These are phyloP conservation scores for Pomacea maculata DNA, from an alignment of 1,140 invertebrate genomes.

Conservation along the genomic window DNA sequence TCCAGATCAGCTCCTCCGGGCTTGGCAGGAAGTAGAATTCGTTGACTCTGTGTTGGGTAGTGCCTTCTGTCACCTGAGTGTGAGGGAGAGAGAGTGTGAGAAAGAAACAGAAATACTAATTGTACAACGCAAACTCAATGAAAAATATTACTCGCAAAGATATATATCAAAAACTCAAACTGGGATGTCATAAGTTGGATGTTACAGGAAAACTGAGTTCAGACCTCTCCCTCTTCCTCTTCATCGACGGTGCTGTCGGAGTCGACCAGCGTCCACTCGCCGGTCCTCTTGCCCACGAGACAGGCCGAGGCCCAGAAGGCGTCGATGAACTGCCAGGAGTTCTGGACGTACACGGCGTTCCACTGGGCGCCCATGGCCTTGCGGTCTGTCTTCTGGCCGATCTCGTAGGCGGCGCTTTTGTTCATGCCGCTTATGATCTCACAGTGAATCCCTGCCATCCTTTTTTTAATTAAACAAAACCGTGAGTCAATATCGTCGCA, in stretches of 20 bases:
- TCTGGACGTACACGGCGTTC: slow-evolving; percentile 60
- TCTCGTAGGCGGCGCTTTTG: slow-evolving; percentile 62
- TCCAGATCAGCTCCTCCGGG: slow-evolving; percentile 56
- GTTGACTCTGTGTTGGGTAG: slow-evolving; percentile 58
- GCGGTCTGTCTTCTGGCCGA: slow-evolving; percentile 52
- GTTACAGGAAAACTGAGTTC: too few relatives aligned
- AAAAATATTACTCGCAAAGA: too few relatives aligned
- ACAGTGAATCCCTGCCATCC: slow-evolving; percentile 58
- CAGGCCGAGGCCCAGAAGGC: slow-evolving; percentile 61
- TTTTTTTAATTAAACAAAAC: slow-evolving; percentile 9
- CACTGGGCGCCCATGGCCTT: slow-evolving; percentile 60
- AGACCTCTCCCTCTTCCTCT: slow-evolving; percentile 40
- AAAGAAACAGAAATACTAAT: too few relatives aligned
- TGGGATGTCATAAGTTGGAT: too few relatives aligned
- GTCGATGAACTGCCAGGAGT: slow-evolving; percentile 61
- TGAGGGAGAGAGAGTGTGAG: too few relatives aligned
- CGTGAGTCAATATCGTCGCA: too few relatives aligned
- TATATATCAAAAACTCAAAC: too few relatives aligned
- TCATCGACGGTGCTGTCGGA: slow-evolving; percentile 51
- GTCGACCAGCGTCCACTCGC: slow-evolving; percentile 59
- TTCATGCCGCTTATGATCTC: slow-evolving; percentile 60
- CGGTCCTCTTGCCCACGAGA: slow-evolving; percentile 51
- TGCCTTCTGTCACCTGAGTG: slow-evolving; percentile 38
- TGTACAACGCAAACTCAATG: too few relatives aligned
- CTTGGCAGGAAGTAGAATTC: slow-evolving; percentile 63